These are phyloP conservation scores for Rhabdornis inornatus DNA, from an alignment of 2,113 vertebrate species.

Conservation along the genomic window DNA sequence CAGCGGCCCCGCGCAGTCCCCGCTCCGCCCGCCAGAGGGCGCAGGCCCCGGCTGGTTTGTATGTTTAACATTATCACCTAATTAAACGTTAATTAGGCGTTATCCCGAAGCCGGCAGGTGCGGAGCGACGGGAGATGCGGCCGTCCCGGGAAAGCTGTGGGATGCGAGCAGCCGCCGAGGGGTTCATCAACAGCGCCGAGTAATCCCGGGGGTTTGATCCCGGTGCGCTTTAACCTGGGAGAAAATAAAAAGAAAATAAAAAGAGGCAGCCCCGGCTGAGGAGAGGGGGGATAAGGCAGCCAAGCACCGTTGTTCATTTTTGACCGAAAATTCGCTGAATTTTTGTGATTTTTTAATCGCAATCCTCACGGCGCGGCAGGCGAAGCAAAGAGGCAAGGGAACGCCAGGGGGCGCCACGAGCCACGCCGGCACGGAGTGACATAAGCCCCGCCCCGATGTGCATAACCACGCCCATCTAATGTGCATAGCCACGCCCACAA, in stretches of 20 bases:
- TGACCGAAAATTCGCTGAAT: not conserved
- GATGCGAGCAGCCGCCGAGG: not conserved
- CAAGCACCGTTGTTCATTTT: fast-evolving
- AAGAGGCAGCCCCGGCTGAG: too few species aligned
- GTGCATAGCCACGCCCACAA: fast-evolving
- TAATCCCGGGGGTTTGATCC: too few species aligned
- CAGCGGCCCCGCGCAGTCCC: fast-evolving
- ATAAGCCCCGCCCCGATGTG: not conserved
- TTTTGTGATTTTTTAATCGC: not conserved
- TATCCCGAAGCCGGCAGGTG: too few species aligned
- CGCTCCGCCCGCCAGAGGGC: not conserved
- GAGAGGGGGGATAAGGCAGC: fast-evolving
- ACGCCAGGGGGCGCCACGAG: not conserved
- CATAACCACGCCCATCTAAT: fast-evolving
- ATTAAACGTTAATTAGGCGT: not conserved
- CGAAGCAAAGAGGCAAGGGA: fast-evolving
- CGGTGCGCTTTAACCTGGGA: not conserved
- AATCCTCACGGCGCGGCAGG: not conserved
- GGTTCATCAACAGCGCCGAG: too few species aligned
- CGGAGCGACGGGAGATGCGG: too few species aligned
- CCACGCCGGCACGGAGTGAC: fast-evolving
- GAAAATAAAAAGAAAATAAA: not conserved
- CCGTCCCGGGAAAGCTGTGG: not conserved
- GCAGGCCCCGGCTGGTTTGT: fast-evolving
- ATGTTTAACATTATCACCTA: fast-evolving